These are phyloP conservation scores for Himalopsyche kuldschensis DNA, from an alignment of 2,888 invertebrate species.

Conservation along the genomic window DNA sequence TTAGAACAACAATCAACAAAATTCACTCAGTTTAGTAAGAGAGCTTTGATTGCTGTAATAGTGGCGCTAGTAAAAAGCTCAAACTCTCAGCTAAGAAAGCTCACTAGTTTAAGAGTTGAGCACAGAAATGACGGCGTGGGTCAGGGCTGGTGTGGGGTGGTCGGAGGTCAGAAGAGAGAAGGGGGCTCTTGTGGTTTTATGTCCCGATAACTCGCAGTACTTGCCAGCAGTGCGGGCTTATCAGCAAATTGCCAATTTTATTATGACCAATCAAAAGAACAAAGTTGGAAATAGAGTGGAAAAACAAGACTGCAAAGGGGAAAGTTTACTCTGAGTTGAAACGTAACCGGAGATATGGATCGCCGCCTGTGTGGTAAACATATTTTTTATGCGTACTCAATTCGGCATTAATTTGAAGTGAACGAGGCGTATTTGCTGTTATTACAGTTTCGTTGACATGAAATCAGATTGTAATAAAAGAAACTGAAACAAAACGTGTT, in stretches of 20 bases:
- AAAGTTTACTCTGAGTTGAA: conserved; percentile 33
- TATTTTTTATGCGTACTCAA: conserved; percentile 13
- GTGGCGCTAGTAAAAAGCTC: not conserved
- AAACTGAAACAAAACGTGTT: not conserved
- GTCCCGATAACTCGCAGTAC: conserved; percentile 36
- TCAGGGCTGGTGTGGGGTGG: not conserved
- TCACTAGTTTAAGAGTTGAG: not conserved
- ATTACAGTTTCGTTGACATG: not conserved
- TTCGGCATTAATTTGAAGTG: not conserved
- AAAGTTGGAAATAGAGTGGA: conserved; percentile 34
- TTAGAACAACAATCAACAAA: not conserved
- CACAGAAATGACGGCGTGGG: not conserved
- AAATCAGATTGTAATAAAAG: not conserved
- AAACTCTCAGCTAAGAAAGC: not conserved
- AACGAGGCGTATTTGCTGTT: not conserved
- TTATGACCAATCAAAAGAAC: conserved; percentile 40
- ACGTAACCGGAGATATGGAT: conserved; percentile 32
- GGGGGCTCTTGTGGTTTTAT: conserved; percentile 33
- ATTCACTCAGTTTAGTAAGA: not conserved
- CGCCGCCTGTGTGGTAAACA: conserved; percentile 25
- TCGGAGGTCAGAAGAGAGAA: not conserved
- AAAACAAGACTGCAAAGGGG: conserved; percentile 33
- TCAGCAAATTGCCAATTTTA: conserved; percentile 39
- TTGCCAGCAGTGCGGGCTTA: conserved; percentile 28
- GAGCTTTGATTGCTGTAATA: not conserved